Conservation (phyloP, 2,113 vertebrate species). For the Leiothrix lutea region DNA sequence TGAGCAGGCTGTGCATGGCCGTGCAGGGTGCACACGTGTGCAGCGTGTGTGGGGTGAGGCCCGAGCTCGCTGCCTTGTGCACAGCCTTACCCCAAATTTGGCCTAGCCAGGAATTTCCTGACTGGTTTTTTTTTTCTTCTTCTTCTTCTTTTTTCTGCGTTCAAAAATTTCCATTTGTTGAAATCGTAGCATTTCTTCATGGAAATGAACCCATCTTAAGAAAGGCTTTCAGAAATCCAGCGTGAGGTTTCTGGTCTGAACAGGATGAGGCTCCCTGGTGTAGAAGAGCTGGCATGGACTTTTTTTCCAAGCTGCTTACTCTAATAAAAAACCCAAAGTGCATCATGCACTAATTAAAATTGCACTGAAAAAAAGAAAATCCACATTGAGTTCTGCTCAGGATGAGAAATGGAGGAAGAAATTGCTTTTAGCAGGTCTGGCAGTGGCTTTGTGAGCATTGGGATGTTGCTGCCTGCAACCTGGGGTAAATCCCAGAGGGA, state of each 20-base stretch:
- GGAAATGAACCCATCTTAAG: background rate
- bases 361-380: background rate
- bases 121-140: background rate
- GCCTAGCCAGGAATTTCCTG: constrained; percentile 43
- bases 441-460: background rate
- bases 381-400: background rate
- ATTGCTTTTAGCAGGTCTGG: background rate
- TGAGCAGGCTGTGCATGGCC: too few species aligned
- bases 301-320: constrained; percentile 36
- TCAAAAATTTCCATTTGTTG: background rate
- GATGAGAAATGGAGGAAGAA: background rate
- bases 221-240: background rate
- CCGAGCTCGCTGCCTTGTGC: background rate
- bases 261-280: constrained; percentile 50
- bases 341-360: constrained; percentile 47
- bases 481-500: background rate
- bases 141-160: background rate
- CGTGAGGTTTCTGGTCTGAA: background rate
- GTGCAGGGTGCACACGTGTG: rapidly evolving
- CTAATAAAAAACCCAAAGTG: constrained; percentile 28
- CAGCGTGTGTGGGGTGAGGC: background rate
- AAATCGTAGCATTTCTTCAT: background rate
- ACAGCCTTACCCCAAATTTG: background rate
- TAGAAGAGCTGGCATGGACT: background rate
- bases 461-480: background rate